These are phyloP conservation scores for Coleophora deauratella DNA, from an alignment of 2,888 invertebrate genomes.

Conservation along the genomic window DNA sequence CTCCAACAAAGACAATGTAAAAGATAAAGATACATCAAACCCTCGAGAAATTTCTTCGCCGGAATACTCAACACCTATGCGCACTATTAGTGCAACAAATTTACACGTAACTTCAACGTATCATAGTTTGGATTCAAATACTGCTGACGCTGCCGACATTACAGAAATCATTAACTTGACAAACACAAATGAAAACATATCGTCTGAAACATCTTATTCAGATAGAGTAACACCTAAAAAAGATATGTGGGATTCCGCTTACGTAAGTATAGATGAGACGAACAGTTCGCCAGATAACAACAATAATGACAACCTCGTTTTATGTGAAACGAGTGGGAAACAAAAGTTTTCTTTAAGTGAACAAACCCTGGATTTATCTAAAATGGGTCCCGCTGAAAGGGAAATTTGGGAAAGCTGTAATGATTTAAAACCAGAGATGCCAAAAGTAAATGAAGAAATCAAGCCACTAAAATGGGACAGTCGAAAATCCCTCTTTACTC, in stretches of 20 bases:
- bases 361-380: slow-evolving; percentile 32
- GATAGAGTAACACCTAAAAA: slow-evolving; percentile 41
- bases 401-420: slow-evolving; percentile 57
- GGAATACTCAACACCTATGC: slow-evolving; percentile 27
- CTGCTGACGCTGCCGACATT: slow-evolving; percentile 30
- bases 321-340: slow-evolving; percentile 36
- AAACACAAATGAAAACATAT: slow-evolving; percentile 27
- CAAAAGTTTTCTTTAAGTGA: slow-evolving; percentile 32
- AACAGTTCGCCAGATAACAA: slow-evolving; percentile 59
- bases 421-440: slow-evolving; percentile 33
- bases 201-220: slow-evolving; percentile 23
- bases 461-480: slow-evolving; percentile 38
- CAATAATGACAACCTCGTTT: slow-evolving; percentile 41
- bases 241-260: slow-evolving; percentile 70
- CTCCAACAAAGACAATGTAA: slow-evolving; percentile 11
- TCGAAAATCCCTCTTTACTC: slow-evolving; percentile 49
- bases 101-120: slow-evolving; percentile 29
- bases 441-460: slow-evolving; percentile 32
- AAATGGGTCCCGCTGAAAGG: slow-evolving; percentile 64
- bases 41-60: slow-evolving; percentile 20
- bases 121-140: slow-evolving; percentile 44
- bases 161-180: slow-evolving; percentile 32
- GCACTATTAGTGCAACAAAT: slow-evolving; percentile 16
- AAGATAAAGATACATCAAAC: slow-evolving; percentile 9
- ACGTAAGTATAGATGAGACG: slow-evolving; percentile 69